Evolutionary conservation across 2,888 invertebrate species (phyloP).

Genomic region (Monopis laevigella): DNA sequence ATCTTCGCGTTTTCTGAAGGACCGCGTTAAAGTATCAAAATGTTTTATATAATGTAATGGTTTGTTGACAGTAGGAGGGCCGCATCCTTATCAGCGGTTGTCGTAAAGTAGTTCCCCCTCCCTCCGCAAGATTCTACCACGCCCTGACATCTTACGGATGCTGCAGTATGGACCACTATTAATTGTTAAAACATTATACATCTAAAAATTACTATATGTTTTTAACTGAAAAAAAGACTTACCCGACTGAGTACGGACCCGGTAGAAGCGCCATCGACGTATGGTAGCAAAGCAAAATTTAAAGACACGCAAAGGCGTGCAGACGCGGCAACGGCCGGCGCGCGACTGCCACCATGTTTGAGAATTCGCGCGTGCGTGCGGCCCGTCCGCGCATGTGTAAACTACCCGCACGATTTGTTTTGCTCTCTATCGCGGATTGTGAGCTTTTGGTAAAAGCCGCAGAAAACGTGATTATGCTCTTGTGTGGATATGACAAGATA

Average conservation of each 20-base stretch:
- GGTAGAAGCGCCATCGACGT: conserved; percentile 59
- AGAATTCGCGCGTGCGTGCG: conserved; percentile 37
- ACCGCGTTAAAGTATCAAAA: conserved; percentile 21
- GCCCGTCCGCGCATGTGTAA: conserved; percentile 44
- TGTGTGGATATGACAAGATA: conserved; percentile 38
- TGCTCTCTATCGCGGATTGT: conserved; percentile 27
- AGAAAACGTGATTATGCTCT: conserved; percentile 53
- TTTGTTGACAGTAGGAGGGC: conserved; percentile 57
- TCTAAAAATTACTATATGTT: conserved; percentile 1
- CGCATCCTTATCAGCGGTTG: conserved; percentile 53
- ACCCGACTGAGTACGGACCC: conserved; percentile 52
- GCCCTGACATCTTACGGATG: conserved; percentile 44
- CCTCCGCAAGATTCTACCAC: conserved; percentile 39
- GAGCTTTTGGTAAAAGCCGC: conserved; percentile 29
- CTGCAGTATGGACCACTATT: conserved; percentile 37
- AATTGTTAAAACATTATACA: background rate
- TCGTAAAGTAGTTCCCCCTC: conserved; percentile 40
- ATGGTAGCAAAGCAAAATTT: conserved; percentile 35
- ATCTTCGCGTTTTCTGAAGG: conserved; percentile 23
- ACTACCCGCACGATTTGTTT: conserved; percentile 48
- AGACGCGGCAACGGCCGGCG: conserved; percentile 37
- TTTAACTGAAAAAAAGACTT: conserved; percentile 28
- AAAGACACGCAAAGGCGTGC: conserved; percentile 24
- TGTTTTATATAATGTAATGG: conserved; percentile 40
- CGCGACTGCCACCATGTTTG: conserved; percentile 39